Evolutionary conservation across 1,140 invertebrate genomes (phyloP).

Genomic region (Scaptomyza pallida): DNA sequence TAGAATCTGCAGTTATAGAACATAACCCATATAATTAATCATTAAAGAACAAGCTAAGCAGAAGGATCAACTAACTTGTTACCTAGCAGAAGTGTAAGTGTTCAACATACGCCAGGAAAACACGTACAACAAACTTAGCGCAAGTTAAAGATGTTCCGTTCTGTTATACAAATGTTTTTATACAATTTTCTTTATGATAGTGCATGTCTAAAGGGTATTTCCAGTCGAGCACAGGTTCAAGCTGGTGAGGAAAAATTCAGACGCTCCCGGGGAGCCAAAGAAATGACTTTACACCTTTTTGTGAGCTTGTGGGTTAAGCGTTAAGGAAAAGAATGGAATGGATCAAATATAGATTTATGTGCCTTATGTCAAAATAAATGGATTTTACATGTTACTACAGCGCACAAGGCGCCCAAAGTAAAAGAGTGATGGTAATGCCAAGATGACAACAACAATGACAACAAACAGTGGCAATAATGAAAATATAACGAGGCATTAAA

Average conservation of each 20-base stretch:
- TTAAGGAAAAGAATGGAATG: conserved; percentile 46
- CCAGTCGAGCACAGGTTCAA: not conserved
- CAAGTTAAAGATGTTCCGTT: too few species aligned
- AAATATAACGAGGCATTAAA: conserved; percentile 77
- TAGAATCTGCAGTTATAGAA: conserved; percentile 56
- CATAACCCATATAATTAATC: conserved; percentile 78
- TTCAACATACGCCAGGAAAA: not conserved
- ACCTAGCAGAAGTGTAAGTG: conserved; percentile 46
- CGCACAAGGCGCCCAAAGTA: conserved; percentile 9
- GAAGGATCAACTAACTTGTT: conserved; percentile 30
- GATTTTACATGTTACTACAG: conserved; percentile 75
- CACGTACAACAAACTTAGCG: conserved; percentile 13
- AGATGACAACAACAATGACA: conserved; percentile 17
- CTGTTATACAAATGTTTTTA: too few species aligned
- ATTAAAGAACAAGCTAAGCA: conserved; percentile 67
- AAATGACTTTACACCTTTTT: conserved; percentile 70
- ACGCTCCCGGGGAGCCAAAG: conserved; percentile 38
- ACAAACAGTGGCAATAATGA: conserved; percentile 69
- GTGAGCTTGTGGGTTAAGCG: conserved; percentile 1
- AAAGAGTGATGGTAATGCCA: conserved; percentile 5
- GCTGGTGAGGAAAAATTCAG: not conserved
- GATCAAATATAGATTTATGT: conserved; percentile 81
- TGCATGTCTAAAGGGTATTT: not conserved
- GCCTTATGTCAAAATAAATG: conserved; percentile 78
- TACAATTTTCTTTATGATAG: not conserved